phyloP scores from a whole-genome alignment of 2,888 invertebrate genomes.

The Aphodius granarius region DNA sequence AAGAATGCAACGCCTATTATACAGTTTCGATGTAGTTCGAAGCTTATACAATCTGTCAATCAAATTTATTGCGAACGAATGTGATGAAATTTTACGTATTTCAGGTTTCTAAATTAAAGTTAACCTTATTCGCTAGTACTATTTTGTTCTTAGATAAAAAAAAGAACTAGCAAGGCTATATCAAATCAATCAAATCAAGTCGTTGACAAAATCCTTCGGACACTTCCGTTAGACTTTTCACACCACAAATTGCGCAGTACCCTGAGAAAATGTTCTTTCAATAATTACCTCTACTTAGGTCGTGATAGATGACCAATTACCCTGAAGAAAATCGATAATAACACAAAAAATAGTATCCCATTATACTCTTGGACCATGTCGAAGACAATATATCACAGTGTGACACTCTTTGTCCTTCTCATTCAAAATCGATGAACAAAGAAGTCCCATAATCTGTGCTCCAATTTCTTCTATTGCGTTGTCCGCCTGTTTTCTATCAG shows the following conservation, averaged over 20 bases:
- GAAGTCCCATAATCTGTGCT: not conserved
- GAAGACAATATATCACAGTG: not conserved
- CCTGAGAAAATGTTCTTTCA: not conserved
- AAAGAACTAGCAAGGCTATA: not conserved
- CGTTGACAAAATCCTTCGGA: not conserved
- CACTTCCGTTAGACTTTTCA: not conserved
- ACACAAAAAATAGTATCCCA: not conserved
- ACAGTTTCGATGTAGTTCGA: not conserved
- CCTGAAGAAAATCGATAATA: not conserved
- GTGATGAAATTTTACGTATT: not conserved
- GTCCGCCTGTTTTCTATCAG: not conserved
- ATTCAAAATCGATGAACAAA: not conserved
- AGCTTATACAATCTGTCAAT: not conserved
- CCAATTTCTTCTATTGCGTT: not conserved
- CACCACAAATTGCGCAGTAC: not conserved
- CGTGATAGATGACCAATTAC: not conserved
- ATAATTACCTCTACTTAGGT: not conserved
- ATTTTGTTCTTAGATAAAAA: not conserved
- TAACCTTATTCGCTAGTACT: not conserved
- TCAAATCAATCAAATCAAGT: not conserved
- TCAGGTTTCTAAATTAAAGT: not conserved
- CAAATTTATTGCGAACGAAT: not conserved
- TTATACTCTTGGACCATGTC: not conserved
- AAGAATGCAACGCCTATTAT: not conserved
- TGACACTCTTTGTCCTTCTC: not conserved